These are phyloP conservation scores for Drosophila nigromelanica DNA, from an alignment of 1,140 invertebrate genomes.

Conservation along the genomic window DNA sequence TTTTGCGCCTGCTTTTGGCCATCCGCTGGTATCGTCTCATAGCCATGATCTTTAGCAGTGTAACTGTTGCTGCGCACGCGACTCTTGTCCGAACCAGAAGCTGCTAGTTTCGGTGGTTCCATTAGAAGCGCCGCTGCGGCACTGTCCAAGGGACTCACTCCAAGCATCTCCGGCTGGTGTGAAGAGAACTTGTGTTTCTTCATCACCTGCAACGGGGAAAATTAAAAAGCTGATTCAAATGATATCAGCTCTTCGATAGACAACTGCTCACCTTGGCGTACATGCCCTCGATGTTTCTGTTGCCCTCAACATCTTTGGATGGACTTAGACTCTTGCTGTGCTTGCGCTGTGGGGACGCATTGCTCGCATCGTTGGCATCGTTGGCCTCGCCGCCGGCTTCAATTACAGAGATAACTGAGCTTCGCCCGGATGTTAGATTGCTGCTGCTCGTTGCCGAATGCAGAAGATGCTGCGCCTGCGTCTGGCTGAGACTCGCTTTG, in stretches of 20 bases:
- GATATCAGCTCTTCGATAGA: neutral
- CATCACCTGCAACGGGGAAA: constrained; percentile 65
- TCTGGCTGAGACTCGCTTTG: constrained; percentile 70
- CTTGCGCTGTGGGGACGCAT: constrained; percentile 54
- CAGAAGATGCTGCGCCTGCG: constrained; percentile 52
- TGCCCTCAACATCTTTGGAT: constrained; percentile 90
- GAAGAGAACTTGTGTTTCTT: constrained; percentile 82
- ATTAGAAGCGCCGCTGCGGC: constrained; percentile 69
- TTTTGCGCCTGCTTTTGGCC: constrained; percentile 35
- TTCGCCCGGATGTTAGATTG: constrained; percentile 82
- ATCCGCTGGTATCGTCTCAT: constrained; percentile 86
- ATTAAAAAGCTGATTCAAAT: neutral
- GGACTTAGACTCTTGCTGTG: constrained; percentile 85
- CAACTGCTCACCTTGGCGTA: constrained; percentile 89
- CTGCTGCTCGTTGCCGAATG: constrained; percentile 67
- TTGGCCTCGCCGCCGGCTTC: constrained; percentile 64
- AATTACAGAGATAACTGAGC: constrained; percentile 83
- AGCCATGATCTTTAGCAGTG: constrained; percentile 86
- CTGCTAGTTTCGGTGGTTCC: constrained; percentile 59
- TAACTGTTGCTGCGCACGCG: constrained; percentile 77
- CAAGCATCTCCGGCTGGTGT: constrained; percentile 71
- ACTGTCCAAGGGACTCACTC: constrained; percentile 67
- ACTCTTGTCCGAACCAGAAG: constrained; percentile 52
- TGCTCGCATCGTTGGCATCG: constrained; percentile 72
- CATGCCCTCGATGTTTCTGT: constrained; percentile 90